phyloP scores from a whole-genome alignment of 2,888 invertebrate species.

The Drosophila neutralis region DNA sequence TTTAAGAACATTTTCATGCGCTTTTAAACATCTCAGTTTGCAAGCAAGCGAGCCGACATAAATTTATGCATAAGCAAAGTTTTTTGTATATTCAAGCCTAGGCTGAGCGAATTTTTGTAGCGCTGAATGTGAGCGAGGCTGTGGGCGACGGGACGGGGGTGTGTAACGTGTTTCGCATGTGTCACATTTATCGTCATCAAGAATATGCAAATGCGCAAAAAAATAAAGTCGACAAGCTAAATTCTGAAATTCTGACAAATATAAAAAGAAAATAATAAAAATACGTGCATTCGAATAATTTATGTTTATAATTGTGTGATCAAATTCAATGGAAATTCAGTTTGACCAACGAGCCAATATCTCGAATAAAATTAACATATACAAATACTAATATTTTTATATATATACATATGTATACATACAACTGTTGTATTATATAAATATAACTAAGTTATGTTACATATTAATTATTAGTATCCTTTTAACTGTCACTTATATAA shows the following conservation, averaged over 20 bases:
- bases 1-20: conserved; percentile 79
- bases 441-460: background rate
- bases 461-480: background rate
- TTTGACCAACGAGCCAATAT: background rate
- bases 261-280: background rate
- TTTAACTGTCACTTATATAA: background rate
- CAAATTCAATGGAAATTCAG: background rate
- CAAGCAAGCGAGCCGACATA: conserved; percentile 42
- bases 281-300: background rate
- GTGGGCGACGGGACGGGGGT: background rate
- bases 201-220: conserved; percentile 3
- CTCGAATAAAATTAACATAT: background rate
- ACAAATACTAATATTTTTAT: background rate
- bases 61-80: conserved; percentile 77
- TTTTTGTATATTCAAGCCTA: conserved; percentile 49
- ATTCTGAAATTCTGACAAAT: background rate
- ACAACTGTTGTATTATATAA: background rate
- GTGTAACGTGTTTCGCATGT: conserved; percentile 40
- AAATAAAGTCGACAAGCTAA: background rate
- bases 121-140: background rate
- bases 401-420: background rate
- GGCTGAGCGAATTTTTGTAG: conserved; percentile 11
- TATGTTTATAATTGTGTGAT: background rate
- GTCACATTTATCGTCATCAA: conserved; percentile 61
- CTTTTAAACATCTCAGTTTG: conserved; percentile 80